A percentile compares a stretch with the other conserved stretches of the same genome.
Evolutionary conservation across 2,113 vertebrate genomes (phyloP).

Genomic region (Thunnus thynnus): DNA sequence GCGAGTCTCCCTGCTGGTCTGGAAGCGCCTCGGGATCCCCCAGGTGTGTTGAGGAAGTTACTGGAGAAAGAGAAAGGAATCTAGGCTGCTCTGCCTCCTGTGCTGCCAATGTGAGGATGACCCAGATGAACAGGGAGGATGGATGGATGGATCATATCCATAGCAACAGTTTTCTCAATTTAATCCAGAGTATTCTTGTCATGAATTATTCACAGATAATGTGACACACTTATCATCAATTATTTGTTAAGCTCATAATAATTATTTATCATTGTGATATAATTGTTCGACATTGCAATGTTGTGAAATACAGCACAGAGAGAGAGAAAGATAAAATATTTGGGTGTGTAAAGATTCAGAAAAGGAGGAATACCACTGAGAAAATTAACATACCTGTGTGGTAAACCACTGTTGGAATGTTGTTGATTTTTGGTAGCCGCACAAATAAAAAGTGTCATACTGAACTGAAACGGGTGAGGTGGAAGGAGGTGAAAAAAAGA

Average conservation of each 20-base stretch:
- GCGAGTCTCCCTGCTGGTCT: constrained; percentile 26
- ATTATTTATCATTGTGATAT: constrained; percentile 21
- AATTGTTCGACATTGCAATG: background rate
- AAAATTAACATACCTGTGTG: constrained; percentile 1
- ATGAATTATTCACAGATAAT: constrained; percentile 40
- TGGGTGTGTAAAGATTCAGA: constrained; percentile 4
- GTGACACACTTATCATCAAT: constrained; percentile 16
- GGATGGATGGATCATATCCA: constrained; percentile 36
- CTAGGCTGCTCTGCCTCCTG: constrained; percentile 22
- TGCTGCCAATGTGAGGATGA: constrained; percentile 38
- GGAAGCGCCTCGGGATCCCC: constrained; percentile 36
- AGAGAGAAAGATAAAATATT: constrained; percentile 1
- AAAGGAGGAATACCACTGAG: background rate
- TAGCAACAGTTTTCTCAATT: constrained; percentile 39
- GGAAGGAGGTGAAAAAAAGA: constrained; percentile 16
- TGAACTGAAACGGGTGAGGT: constrained; percentile 39
- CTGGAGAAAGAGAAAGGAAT: constrained; percentile 45
- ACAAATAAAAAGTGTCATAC: constrained; percentile 34
- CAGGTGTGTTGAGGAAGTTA: constrained; percentile 38
- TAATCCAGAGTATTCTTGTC: constrained; percentile 23
- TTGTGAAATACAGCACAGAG: background rate
- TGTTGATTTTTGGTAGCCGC: constrained; percentile 32
- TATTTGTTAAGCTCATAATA: constrained; percentile 28
- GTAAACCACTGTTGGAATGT: constrained; percentile 19
- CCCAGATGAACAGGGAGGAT: constrained; percentile 50